Base-by-base conservation (phyloP, 1,140 invertebrate genomes). In the Bombus breviceps region DNA sequence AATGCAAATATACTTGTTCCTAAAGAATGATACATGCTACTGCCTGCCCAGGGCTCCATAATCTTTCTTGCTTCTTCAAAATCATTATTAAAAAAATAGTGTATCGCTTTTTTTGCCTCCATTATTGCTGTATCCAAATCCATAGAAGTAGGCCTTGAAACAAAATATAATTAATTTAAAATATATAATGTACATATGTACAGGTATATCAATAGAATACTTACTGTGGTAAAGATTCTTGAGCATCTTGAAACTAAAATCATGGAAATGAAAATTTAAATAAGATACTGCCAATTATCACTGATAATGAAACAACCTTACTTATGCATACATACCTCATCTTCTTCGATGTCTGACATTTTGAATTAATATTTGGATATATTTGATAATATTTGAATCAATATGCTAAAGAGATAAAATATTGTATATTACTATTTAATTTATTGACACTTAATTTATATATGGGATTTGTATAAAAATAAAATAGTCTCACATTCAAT, bases 11-110 rank as follows among this genome's bases (percentile, higher is more conserved):
- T 98, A 3, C 97, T 97, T 87, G 97, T 96, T 2, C 98, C 98
- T n/a, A 99, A 94, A 1, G 98, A 97, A 95, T 99, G 99, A 93
- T 99, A 99, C 95, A 99, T 97, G 89, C 98, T 99, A 59, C 96
- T 96, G 57, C 97, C 96, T 32, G 97, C 97, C 97, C 97, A 97
- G 85, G 97, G 97, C 92, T 96, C 96, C 94, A 98, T 96, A 76
- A 98, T 94, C 76, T 96, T 96, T 92, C 96, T 96, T 5, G 98
- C 98, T 93, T 97, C 96, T n/a, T 96, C 94, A 92, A 98, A 98
- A 91, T 97, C 96, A 94, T 99, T 99, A 93, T 98, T 98, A 90
- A 99, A 97, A 93, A 99, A 99, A 89, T 97, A 96, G 92, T 97
- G 96, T 25, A 98, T 96, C 3, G 98, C 97, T 64, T 96, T 93